phyloP scores from a whole-genome alignment of 2,797 vertebrate species.

The Xiphophorus birchmanni region DNA sequence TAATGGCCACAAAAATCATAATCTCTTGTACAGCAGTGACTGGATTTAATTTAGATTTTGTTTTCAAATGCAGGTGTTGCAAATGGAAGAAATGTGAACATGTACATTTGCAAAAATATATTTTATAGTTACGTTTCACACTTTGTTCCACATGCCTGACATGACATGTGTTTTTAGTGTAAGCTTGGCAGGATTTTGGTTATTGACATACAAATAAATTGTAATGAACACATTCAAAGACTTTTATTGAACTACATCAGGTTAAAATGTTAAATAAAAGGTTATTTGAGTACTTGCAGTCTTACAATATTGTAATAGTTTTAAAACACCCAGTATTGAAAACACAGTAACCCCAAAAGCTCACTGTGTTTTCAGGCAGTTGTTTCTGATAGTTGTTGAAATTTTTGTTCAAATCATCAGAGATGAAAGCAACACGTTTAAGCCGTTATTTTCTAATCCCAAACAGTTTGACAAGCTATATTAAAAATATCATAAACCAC shows the following conservation, averaged over 20 bases:
- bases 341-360: background rate
- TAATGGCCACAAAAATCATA: too few relatives aligned
- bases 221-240: too few relatives aligned
- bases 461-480: background rate
- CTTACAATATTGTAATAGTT: background rate
- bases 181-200: too few relatives aligned
- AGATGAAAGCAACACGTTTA: background rate
- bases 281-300: background rate
- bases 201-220: too few relatives aligned
- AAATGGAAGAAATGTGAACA: too few relatives aligned
- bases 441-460: background rate
- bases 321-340: background rate
- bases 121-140: background rate
- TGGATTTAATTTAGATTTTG: too few relatives aligned
- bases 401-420: background rate
- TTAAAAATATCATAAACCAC: background rate
- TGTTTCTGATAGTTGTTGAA: background rate
- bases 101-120: background rate
- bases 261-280: background rate
- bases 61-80: too few relatives aligned
- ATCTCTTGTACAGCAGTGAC: too few relatives aligned
- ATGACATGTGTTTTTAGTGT: too few relatives aligned
- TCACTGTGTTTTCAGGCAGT: background rate
- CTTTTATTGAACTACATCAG: background rate
- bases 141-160: too few relatives aligned